Conservation (phyloP, 1,140 invertebrate species). For the Drosophila mojavensis region DNA sequence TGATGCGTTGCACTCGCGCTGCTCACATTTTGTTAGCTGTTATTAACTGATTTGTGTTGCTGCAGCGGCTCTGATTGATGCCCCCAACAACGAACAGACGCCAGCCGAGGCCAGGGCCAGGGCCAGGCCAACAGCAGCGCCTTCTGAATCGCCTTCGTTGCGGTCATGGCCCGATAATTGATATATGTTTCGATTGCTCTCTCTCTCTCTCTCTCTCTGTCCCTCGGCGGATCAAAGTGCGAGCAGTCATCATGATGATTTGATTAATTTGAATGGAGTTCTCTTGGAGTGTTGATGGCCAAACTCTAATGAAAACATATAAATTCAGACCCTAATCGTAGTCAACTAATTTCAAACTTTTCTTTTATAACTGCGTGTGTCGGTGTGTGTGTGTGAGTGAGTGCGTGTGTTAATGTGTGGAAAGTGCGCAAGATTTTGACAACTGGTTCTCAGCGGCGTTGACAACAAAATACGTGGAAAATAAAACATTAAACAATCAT, state of each 20-base stretch:
- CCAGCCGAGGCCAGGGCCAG: conserved; percentile 20
- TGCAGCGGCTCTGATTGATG: conserved; percentile 77
- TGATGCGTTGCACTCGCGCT: conserved; percentile 53
- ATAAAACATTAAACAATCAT: conserved; percentile 79
- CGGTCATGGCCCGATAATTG: conserved; percentile 75
- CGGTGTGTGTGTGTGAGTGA: background rate
- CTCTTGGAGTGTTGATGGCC: conserved; percentile 29
- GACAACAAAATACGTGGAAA: conserved; percentile 70
- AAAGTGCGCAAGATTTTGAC: conserved; percentile 41
- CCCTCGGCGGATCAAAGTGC: conserved; percentile 62
- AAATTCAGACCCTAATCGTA: conserved; percentile 25
- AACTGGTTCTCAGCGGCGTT: conserved; percentile 32
- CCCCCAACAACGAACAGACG: conserved; percentile 54
- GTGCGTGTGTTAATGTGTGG: background rate
- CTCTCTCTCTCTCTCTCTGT: background rate
- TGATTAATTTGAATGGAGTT: conserved; percentile 68
- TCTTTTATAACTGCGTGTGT: background rate
- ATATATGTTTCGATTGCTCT: conserved; percentile 63
- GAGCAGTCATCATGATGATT: conserved; percentile 65
- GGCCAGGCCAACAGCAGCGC: conserved; percentile 34
- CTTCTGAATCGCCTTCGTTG: conserved; percentile 59
- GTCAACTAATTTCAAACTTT: conserved; percentile 7
- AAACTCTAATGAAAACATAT: conserved; percentile 38
- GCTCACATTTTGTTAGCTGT: conserved; percentile 53
- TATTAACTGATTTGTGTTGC: conserved; percentile 48